Evolutionary conservation across 1,140 invertebrate genomes (phyloP), one percentile per base, ranked within the genome.

Genomic region (Aphaenogaster floridana): DNA sequence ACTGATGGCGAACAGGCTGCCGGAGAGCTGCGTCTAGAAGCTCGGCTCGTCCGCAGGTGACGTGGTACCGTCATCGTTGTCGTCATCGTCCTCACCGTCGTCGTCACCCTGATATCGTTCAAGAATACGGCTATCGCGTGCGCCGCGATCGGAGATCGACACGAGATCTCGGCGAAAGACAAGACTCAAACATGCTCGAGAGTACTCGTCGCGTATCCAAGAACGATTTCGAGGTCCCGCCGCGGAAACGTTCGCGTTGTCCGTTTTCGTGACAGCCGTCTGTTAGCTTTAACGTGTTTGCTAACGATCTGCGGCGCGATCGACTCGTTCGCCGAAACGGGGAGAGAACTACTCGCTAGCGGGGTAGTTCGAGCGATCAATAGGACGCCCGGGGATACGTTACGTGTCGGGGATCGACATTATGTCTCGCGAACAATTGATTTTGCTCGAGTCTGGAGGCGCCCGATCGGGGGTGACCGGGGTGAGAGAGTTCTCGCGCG

Each of bases 11-110:
- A 97, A 97, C 93, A 96, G 97, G 92, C 96, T 97, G 91, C 97
- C 97, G 3, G 97, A 97, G 94, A 97, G 97, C 89, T 97, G 97
- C 94, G 97, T 97, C 74, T 97, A 97, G 96, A 89, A 69, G 34
- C 15, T 57, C 9, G 59, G 54, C 48, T 63, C 13, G 39, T 50
- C 63, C n/a, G 17, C 42, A 4, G 34, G 5, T 68, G 54, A 52
- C 52, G 36, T 34, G 50, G n/a, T 54, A 11, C 48, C 63, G 45
- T 21, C 28, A n/a, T 79, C 34, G n/a, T 15, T 28, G n/a, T 11
- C 48, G 17, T 28, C 39, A 57, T 45, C 34, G 39, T 64, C 42
- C 13, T 48, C 9, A 8, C 39, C 45, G 9, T 17, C 71, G 15
- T 34, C 57, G n/a, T 42, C 36, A 42, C 3, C 17, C 9, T 42